phyloP scores from a whole-genome alignment of 23 tunicate species.

The Trididemnum miniatum region DNA sequence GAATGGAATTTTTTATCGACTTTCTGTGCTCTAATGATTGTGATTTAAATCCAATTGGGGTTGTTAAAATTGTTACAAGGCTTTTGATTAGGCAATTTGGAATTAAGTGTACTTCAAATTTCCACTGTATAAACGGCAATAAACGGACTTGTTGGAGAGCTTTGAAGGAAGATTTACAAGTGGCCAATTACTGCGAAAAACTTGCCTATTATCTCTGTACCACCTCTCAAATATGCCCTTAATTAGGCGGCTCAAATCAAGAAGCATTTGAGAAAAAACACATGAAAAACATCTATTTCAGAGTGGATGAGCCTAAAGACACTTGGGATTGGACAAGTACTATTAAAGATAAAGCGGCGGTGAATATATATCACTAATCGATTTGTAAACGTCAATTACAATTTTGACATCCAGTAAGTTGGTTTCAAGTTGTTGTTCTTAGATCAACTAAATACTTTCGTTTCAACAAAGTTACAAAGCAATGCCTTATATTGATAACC shows the following conservation, averaged over 20 bases:
- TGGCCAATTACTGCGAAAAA: slow-evolving; percentile 33
- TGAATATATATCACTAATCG: neutral
- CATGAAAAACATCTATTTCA: too few species aligned
- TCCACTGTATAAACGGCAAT: slow-evolving; percentile 11
- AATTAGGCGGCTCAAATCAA: slow-evolving; percentile 18
- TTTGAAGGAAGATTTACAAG: slow-evolving; percentile 16
- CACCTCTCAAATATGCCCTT: neutral
- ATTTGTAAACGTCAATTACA: slow-evolving; percentile 7
- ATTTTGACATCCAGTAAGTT: neutral
- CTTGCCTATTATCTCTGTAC: neutral
- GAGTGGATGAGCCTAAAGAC: too few species aligned
- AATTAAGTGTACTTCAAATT: neutral
- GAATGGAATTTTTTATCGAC: neutral
- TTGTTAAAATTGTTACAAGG: neutral
- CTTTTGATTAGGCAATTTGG: neutral
- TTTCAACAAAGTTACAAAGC: too few species aligned
- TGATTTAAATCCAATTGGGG: neutral
- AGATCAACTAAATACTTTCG: too few species aligned
- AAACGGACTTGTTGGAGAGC: neutral
- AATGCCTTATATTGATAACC: too few species aligned
- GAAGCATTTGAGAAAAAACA: neutral
- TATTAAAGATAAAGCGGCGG: slow-evolving; percentile 8
- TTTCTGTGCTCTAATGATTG: neutral
- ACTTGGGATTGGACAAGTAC: too few species aligned
- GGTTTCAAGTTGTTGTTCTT: neutral